Evolutionary conservation across 2,113 vertebrate genomes (phyloP), one percentile per base, ranked within the genome.

Genomic region (Oryzias woworae): DNA sequence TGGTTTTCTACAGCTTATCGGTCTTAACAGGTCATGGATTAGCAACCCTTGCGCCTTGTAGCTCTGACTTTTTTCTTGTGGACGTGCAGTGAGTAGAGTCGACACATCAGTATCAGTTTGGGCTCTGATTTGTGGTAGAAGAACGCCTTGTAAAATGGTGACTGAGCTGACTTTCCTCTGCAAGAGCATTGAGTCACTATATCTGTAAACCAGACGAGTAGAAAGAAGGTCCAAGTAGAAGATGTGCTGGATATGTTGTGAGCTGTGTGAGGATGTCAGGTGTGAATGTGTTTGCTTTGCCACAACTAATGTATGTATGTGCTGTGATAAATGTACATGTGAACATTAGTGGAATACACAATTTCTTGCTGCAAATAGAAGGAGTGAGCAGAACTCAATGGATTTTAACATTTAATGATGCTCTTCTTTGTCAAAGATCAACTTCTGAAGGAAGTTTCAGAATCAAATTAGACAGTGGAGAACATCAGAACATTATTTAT

Each of bases 1-100:
- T 14, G 66, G 68, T 73, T 82, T 81, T 73, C 67, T 75, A 58
- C 17, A 17, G 70, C 71, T 87, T 82, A 89, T 83, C 81, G 72
- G 73, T 56, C 64, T 67, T 64, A 68, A 69, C 82, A 87, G 87
- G 85, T 90, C 76, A 68, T 63, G 85, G 77, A 85, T 88, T 85
- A 90, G 72, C 52, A 69, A 77, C 80, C 69, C 67, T 62, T 61
- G 73, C 73, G 73, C 74, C 63, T 69, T 74, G 68, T 80, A 74
- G 73, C 60, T 71, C 66, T 55, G 23, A 83, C 72, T 83, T 55
- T 62, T 20, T 58, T 78, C 66, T 62, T 23, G 71, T 73, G 76
- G 49, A 78, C 75, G 61, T 53, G 64, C 44, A 24, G 18, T 2
- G 51, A 69, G 62, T 14, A 10, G 49, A 56, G 69, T 66, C 65